Evolutionary conservation across 2,888 invertebrate species (phyloP), one percentile per base, ranked within the genome.

Genomic region (Aphrophora alni): DNA sequence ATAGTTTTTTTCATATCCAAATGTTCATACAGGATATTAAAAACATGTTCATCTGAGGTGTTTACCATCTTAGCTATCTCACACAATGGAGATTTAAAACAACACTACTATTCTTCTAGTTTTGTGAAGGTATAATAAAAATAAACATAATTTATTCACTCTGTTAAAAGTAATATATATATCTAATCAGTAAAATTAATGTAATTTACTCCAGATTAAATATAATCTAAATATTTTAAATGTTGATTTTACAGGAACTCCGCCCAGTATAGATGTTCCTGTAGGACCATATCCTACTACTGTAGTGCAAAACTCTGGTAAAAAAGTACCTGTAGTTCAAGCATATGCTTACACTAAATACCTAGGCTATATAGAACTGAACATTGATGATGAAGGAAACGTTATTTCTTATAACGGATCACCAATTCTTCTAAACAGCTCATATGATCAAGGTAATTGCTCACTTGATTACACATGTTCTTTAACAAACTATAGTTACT

Each of bases 301-400:
- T 70, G 90, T 97, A 0, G 90, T 88, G 12, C 95, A 96, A 88
- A 84, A 88, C 17, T 92, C 90, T 77, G 95, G 95, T 0, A 93
- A 93, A 87, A 88, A 90, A 82, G 95, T 94, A 0, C 95, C 95
- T 0, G 95, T 95, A 0, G 96, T 97, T 0, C 97, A 97, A 89
- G 97, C 96, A 0, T 97, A 94, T 86, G 96, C 96, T 0, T 96
- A 94, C 86, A 97, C 97, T 0, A 97, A 98, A 89, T 98, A 98
- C 87, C 89, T 98, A 81, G 98, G 98, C 0, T 92, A 93, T 85
- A 88, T 98, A 27, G 91, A 93, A 81, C 84, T 92, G 84, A 87
- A 90, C 71, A 97, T 98, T 86, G 91, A 97, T 88, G 88, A 89
- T 0, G 86, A 91, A 5, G 97, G 97, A 10, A 93, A 95, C 86